A percentile compares a stretch with the other conserved stretches of the same genome.
Evolutionary conservation across 2,888 invertebrate genomes (phyloP).

Genomic region (Lysandra coridon): DNA sequence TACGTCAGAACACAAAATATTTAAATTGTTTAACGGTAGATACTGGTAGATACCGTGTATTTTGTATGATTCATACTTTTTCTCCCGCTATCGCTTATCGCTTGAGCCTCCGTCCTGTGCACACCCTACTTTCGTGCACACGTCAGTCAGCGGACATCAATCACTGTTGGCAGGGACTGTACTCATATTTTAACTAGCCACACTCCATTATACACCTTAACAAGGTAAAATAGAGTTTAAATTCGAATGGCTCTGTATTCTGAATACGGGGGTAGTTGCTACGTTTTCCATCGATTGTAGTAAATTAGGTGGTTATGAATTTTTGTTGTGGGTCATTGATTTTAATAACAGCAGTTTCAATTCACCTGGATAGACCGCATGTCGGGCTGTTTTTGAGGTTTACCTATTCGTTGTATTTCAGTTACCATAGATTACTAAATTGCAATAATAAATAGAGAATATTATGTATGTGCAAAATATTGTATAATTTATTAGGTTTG

Average conservation of each 20-base stretch:
- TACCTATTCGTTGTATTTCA: not conserved
- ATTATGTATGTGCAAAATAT: too few relatives aligned
- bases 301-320: slow-evolving; percentile 49
- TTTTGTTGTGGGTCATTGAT: slow-evolving; percentile 46
- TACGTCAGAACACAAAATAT: too few relatives aligned
- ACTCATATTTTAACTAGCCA: slow-evolving; percentile 69
- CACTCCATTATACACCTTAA: slow-evolving; percentile 45
- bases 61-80: not conserved
- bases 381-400: not conserved
- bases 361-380: slow-evolving; percentile 3
- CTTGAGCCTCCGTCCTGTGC: slow-evolving; percentile 39
- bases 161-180: slow-evolving; percentile 71
- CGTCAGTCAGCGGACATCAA: slow-evolving; percentile 75
- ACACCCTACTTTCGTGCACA: slow-evolving; percentile 67
- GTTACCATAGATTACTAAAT: too few relatives aligned
- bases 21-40: too few relatives aligned
- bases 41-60: too few relatives aligned
- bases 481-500: too few relatives aligned
- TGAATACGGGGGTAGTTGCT: slow-evolving; percentile 48
- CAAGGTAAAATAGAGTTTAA: slow-evolving; percentile 48
- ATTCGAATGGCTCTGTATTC: slow-evolving; percentile 39
- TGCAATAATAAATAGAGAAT: too few relatives aligned
- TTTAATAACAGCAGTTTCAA: slow-evolving; percentile 37
- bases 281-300: slow-evolving; percentile 66
- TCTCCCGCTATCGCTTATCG: slow-evolving; percentile 36